A percentile compares a stretch with the other conserved stretches of the same genome.
These are phyloP conservation scores for Phrixothrix hirtus DNA, from an alignment of 2,888 invertebrate species.

Conservation along the genomic window DNA sequence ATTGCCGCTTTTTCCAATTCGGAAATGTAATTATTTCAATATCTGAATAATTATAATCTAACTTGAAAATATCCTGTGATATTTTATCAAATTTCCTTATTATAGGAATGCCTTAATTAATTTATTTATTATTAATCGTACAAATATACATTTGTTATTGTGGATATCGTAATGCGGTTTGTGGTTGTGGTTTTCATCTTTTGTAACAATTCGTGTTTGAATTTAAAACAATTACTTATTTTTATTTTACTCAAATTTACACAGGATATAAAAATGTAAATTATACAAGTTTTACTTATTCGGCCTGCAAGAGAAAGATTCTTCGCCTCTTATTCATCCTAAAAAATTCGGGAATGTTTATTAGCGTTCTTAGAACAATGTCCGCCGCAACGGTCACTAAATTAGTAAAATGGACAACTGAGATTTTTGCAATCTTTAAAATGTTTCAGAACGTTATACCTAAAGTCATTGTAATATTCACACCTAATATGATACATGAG, in stretches of 20 bases:
- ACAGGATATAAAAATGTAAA: too few species aligned
- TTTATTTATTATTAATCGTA: not conserved
- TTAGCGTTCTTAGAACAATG: not conserved
- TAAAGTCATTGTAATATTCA: slow-evolving; percentile 27
- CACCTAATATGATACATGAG: slow-evolving; percentile 33
- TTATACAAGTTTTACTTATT: too few species aligned
- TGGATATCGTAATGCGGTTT: not conserved
- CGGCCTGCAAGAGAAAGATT: too few species aligned
- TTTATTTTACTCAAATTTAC: too few species aligned
- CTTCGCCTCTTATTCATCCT: not conserved
- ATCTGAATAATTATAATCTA: too few species aligned
- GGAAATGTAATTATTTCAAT: too few species aligned
- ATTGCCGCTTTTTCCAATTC: too few species aligned
- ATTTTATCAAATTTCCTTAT: not conserved
- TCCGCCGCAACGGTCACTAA: not conserved
- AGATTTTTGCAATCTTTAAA: not conserved
- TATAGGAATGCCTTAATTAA: too few species aligned
- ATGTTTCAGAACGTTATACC: slow-evolving; percentile 5
- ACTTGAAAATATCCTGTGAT: not conserved
- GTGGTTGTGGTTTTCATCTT: not conserved
- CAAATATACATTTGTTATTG: not conserved
- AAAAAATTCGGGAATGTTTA: not conserved
- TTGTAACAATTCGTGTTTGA: too few species aligned
- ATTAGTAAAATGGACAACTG: not conserved
- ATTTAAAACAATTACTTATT: too few species aligned